Evolutionary conservation across 2,797 vertebrate genomes (phyloP).

Genomic region (Typhlichthys eigenmanni): DNA sequence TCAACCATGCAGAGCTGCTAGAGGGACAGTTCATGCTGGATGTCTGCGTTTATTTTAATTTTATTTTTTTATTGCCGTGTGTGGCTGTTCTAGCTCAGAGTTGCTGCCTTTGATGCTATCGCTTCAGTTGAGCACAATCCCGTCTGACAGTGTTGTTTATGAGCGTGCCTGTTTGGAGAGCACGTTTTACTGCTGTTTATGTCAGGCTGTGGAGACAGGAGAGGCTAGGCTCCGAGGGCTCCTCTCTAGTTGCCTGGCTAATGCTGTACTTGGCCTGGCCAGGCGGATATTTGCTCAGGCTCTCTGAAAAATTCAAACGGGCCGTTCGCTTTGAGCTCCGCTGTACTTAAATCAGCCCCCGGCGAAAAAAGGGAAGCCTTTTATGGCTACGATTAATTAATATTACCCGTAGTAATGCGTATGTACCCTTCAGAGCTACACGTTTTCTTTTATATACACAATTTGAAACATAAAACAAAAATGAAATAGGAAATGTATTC

Average conservation of each 20-base stretch:
- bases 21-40: constrained; percentile 20
- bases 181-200: constrained; percentile 81
- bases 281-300: constrained; percentile 65
- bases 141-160: constrained; percentile 74
- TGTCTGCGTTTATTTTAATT: constrained; percentile 21
- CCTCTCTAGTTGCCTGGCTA: constrained; percentile 69
- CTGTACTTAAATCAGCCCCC: constrained; percentile 58
- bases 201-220: constrained; percentile 64
- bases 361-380: constrained; percentile 44
- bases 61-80: constrained; percentile 34
- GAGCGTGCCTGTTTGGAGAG: constrained; percentile 63
- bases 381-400: constrained; percentile 56
- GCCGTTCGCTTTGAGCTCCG: constrained; percentile 59
- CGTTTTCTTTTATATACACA: not conserved
- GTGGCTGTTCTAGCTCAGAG: constrained; percentile 62
- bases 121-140: constrained; percentile 55
- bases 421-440: constrained; percentile 15
- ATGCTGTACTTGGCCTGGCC: constrained; percentile 73
- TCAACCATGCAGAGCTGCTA: constrained; percentile 34
- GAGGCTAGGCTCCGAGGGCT: constrained; percentile 55
- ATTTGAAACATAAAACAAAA: constrained; percentile 1
- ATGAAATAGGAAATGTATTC: constrained; percentile 12
- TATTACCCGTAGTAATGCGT: constrained; percentile 29
- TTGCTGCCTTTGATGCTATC: constrained; percentile 61
- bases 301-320: constrained; percentile 67